A percentile compares a stretch with the other conserved stretches of the same genome.
Evolutionary conservation across 1,140 invertebrate genomes (phyloP).

Genomic region (Drosophila subpulchrella): DNA sequence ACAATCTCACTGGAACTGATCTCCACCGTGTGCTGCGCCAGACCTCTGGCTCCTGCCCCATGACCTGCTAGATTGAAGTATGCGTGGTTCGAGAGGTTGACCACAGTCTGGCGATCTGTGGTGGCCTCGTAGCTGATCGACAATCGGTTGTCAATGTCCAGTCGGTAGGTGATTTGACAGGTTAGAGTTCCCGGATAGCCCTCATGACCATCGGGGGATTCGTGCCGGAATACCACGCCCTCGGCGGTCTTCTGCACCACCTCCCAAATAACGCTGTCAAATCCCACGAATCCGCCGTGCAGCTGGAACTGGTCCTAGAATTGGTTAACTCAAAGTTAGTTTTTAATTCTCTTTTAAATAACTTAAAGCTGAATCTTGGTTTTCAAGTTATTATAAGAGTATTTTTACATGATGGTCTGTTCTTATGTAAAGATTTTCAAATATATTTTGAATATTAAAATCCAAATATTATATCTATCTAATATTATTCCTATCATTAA

Average conservation of each 20-base stretch:
- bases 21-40: slow-evolving; percentile 10
- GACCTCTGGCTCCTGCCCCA: neutral
- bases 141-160: neutral
- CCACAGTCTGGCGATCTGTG: neutral
- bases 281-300: neutral
- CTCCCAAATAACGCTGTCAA: slow-evolving; percentile 9
- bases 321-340: neutral
- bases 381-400: too few relatives aligned
- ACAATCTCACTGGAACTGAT: neutral
- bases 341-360: too few relatives aligned
- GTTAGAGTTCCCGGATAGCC: slow-evolving; percentile 4
- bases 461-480: too few relatives aligned
- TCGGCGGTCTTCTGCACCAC: neutral
- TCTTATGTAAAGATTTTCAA: too few relatives aligned
- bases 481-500: too few relatives aligned
- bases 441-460: too few relatives aligned
- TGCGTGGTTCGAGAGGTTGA: slow-evolving; percentile 4
- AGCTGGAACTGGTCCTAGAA: neutral
- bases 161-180: neutral
- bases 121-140: slow-evolving; percentile 1
- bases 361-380: too few relatives aligned
- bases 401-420: too few relatives aligned
- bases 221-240: neutral
- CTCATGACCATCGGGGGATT: neutral
- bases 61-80: slow-evolving; percentile 1